These are phyloP conservation scores for Triplophysa dalaica DNA, from an alignment of 2,113 vertebrate species.

Conservation along the genomic window DNA sequence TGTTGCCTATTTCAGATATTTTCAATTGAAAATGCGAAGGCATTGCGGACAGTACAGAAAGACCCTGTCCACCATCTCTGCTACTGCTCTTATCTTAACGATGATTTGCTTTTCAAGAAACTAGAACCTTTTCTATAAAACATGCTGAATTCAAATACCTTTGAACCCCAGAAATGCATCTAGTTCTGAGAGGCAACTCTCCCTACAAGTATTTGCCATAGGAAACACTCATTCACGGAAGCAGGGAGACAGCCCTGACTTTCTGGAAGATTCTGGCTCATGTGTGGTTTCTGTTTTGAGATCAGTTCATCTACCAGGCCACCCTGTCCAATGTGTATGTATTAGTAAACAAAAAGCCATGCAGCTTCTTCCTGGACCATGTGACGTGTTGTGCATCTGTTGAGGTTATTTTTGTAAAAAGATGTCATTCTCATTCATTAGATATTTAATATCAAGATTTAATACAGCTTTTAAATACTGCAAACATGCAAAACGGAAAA, in stretches of 20 bases:
- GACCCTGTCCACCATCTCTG: no score
- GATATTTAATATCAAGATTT: slow-evolving; percentile 10
- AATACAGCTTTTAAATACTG: neutral
- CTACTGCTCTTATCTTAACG: no score
- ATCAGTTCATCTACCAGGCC: slow-evolving; percentile 20
- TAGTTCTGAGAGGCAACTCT: slow-evolving; percentile 34
- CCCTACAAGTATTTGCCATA: slow-evolving; percentile 28
- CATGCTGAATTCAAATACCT: slow-evolving; percentile 35
- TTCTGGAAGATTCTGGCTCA: slow-evolving; percentile 40
- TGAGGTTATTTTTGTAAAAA: slow-evolving; percentile 5
- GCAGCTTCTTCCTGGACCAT: neutral
- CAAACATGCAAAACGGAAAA: slow-evolving; percentile 5
- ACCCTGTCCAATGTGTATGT: slow-evolving; percentile 2
- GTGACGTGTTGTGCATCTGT: slow-evolving; percentile 12
- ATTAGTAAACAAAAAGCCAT: slow-evolving; percentile 11
- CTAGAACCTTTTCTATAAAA: slow-evolving; percentile 36
- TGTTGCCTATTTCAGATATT: no score
- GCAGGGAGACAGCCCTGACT: slow-evolving; percentile 7
- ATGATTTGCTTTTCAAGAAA: no score
- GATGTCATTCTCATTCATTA: slow-evolving; percentile 15
- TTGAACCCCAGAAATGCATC: slow-evolving; percentile 22
- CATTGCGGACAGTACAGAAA: no score
- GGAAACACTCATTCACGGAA: slow-evolving; percentile 37
- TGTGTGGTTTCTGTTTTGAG: slow-evolving; percentile 39
- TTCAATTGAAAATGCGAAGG: no score